phyloP scores from a whole-genome alignment of 2,113 vertebrate species.

The Percina caprodes region DNA sequence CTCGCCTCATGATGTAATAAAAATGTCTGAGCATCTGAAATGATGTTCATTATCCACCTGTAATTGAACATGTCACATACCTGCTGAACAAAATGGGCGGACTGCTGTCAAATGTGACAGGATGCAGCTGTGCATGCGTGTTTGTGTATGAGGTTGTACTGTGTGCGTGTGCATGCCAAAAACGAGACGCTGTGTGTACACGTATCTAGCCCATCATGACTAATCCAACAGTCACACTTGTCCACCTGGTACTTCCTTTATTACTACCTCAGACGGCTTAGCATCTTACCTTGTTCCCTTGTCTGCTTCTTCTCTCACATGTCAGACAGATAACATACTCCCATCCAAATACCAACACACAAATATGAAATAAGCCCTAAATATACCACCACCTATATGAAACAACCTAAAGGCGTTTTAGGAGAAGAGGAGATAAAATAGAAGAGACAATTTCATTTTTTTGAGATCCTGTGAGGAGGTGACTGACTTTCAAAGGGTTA shows the following conservation, averaged over 20 bases:
- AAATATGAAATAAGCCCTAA: neutral
- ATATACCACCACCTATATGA: neutral
- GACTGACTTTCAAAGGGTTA: neutral
- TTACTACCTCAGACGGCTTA: constrained; percentile 60
- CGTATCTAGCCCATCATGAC: constrained; percentile 43
- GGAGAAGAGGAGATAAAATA: neutral
- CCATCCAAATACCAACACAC: neutral
- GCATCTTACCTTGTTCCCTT: constrained; percentile 41
- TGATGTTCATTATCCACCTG: constrained; percentile 52
- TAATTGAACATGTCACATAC: constrained; percentile 69
- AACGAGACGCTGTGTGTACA: neutral
- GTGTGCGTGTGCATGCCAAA: neutral
- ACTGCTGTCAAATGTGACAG: constrained; percentile 43
- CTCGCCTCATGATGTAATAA: constrained; percentile 32
- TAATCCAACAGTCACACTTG: constrained; percentile 50
- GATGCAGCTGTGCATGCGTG: constrained; percentile 12
- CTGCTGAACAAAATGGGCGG: constrained; percentile 37
- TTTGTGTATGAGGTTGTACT: neutral
- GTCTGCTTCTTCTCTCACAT: constrained; percentile 21
- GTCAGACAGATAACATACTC: constrained; percentile 18
- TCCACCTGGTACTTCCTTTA: constrained; percentile 58
- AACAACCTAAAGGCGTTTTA: neutral
- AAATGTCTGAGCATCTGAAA: constrained; percentile 34
- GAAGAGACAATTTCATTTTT: neutral
- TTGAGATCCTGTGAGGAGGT: neutral